phyloP scores from a whole-genome alignment of 2,888 invertebrate genomes.

The Elysia crispata region DNA sequence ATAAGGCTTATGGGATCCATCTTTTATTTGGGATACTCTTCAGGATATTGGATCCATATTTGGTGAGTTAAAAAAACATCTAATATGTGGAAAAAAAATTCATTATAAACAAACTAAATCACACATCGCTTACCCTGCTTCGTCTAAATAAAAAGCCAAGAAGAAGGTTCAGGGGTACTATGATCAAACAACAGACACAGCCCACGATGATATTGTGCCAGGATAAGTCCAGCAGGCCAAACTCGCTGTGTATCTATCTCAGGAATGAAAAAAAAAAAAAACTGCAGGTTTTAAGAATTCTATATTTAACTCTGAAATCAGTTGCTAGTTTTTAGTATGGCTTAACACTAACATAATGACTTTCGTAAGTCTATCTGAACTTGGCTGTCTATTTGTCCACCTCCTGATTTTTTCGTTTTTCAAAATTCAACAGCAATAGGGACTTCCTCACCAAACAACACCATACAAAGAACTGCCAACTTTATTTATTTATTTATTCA shows the following conservation, averaged over 20 bases:
- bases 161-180: slow-evolving; percentile 69
- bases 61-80: neutral
- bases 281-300: neutral
- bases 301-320: too few species aligned
- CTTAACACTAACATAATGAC: too few species aligned
- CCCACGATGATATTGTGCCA: slow-evolving; percentile 72
- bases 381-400: too few species aligned
- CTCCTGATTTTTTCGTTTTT: too few species aligned
- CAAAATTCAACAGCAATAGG: too few species aligned
- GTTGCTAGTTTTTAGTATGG: too few species aligned
- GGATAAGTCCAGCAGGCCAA: slow-evolving; percentile 74
- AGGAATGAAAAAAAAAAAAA: neutral
- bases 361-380: too few species aligned
- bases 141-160: slow-evolving; percentile 73
- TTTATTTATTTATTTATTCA: too few species aligned
- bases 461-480: too few species aligned
- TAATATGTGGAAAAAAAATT: neutral
- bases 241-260: slow-evolving; percentile 75
- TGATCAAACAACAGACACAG: slow-evolving; percentile 65
- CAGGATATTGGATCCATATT: neutral
- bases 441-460: too few species aligned
- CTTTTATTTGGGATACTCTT: too few species aligned
- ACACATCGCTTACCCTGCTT: slow-evolving; percentile 65
- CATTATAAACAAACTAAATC: neutral
- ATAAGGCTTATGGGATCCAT: too few species aligned